Base-by-base conservation (phyloP, 2,888 invertebrate genomes). In the Coelinius sp. region DNA sequence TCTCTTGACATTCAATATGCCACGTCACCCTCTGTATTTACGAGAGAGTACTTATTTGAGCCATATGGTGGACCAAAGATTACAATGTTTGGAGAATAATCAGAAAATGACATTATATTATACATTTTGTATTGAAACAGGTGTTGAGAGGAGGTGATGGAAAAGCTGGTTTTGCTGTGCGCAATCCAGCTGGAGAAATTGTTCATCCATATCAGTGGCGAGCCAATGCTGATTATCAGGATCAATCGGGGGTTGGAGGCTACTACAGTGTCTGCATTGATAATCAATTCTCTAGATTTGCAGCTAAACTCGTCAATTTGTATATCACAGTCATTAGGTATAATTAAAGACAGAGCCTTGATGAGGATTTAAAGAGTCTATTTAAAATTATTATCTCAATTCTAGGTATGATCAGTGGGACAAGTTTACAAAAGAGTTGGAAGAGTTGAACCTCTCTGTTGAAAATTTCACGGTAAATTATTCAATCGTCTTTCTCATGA, bases 121-220 rank as follows among this genome's bases (percentile, higher is more conserved):
- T 41, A 1, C 7, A 59, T 59, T 6, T 5, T 44, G 44, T 52
- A 12, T 22, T 68, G 27, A 14, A 44, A 46, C 67, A 97, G 96
- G 97, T 97, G 22, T 90, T 97, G 78, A 91, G 96, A 85, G 97
- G 97, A 5, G 97, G 97, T 20, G 97, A 97, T 89, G 96, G 96
- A 8, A 96, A 95, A 93, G 96, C 97, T 73, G 97, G 97, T 1
- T 96, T 97, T 85, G 95, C 95, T 0, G 95, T 97, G 0, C 91
- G 95, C 73, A 94, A 96, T 88, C 97, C 97, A 0, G 91, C 92
- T 68, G 95, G 96, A 0, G 90, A 93, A 84, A 92, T 96, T 78
- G 96, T 97, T 5, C 94, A 95, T 83, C 97, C 97, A 0, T 97
- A 97, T 84, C 94, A 95, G 82, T 97, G 97, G 97, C 92, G 94